phyloP scores from a whole-genome alignment of 2,797 vertebrate species.

The Gorsachius magnificus region DNA sequence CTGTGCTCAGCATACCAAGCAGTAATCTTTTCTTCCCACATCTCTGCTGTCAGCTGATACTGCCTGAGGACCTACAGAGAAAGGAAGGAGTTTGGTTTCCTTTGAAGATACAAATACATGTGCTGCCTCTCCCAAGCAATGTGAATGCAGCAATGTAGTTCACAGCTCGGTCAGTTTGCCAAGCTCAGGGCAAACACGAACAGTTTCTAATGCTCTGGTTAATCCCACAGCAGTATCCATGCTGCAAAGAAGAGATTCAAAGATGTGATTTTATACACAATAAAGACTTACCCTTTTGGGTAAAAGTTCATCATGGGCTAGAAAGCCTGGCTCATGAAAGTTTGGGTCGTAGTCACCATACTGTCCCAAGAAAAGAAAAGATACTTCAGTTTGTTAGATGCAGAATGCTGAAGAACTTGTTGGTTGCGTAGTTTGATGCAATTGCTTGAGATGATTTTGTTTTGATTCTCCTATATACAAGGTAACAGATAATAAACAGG shows the following conservation, averaged over 20 bases:
- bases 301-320: slow-evolving; percentile 89
- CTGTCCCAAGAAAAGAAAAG: slow-evolving; percentile 64
- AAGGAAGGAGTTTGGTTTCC: not conserved
- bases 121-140: not conserved
- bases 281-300: slow-evolving; percentile 86
- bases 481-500: not conserved
- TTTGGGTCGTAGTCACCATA: slow-evolving; percentile 92
- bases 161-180: not conserved
- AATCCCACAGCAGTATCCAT: not conserved
- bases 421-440: not conserved
- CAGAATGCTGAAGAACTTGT: not conserved
- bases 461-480: not conserved
- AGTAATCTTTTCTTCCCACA: slow-evolving; percentile 97
- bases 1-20: slow-evolving; percentile 93
- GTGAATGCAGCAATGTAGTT: not conserved
- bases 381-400: not conserved
- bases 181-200: not conserved
- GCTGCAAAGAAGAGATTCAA: not conserved
- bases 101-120: not conserved
- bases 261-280: not conserved
- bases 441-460: not conserved
- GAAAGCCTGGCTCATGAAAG: slow-evolving; percentile 90
- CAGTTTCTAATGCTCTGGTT: not conserved
- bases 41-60: slow-evolving; percentile 94
- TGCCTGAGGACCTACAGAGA: slow-evolving; percentile 82